Conservation (phyloP, 2,888 invertebrate genomes). For the Papilio gigon region DNA sequence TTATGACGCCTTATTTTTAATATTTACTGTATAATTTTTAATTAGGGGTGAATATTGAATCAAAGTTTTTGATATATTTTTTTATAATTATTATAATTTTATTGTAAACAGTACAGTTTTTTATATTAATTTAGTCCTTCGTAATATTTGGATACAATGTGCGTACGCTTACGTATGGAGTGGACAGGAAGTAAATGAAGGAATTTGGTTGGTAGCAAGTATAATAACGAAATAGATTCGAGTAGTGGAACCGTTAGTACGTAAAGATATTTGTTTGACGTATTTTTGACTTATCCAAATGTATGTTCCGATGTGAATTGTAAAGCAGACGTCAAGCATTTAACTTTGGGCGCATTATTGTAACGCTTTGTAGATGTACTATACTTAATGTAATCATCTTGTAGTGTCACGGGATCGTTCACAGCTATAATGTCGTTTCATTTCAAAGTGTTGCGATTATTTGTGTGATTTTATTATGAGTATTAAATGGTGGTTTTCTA, state of each 20-base stretch:
- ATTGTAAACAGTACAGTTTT: constrained; percentile 11
- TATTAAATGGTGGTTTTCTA: constrained; percentile 63
- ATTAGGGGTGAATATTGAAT: not conserved
- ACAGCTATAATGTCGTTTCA: constrained; percentile 44
- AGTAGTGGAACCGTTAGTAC: constrained; percentile 46
- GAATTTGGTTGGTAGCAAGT: constrained; percentile 50
- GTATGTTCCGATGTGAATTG: not conserved
- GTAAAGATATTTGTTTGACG: constrained; percentile 38
- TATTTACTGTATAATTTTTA: constrained; percentile 1
- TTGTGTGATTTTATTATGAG: constrained; percentile 60
- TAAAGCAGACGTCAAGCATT: constrained; percentile 24
- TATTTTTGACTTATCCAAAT: not conserved
- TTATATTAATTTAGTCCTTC: not conserved
- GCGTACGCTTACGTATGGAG: not conserved
- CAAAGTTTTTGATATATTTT: constrained; percentile 12
- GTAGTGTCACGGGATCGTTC: constrained; percentile 47
- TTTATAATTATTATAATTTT: constrained; percentile 16
- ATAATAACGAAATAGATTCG: constrained; percentile 55
- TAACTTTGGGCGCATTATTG: constrained; percentile 43
- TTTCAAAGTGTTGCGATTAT: constrained; percentile 46
- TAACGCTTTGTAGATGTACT: constrained; percentile 60
- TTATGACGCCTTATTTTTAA: constrained; percentile 10
- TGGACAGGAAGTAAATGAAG: constrained; percentile 44
- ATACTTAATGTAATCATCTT: constrained; percentile 44
- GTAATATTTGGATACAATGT: not conserved